These are phyloP conservation scores for Protobothrops flavoviridis DNA, from an alignment of 2,113 vertebrate species.

Conservation along the genomic window DNA sequence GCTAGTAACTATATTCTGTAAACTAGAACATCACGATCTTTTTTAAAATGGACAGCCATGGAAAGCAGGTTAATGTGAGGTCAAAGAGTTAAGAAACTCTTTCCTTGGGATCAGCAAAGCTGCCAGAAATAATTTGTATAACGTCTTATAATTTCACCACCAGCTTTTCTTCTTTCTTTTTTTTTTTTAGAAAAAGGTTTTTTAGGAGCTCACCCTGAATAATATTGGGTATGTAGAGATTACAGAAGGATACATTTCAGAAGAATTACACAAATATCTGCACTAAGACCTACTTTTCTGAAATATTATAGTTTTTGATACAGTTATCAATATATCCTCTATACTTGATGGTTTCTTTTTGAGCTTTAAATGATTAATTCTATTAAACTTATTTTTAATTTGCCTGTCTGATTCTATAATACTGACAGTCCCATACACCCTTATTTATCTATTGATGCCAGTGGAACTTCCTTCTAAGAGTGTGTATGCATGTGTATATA, in stretches of 20 bases:
- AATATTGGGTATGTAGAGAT: background rate
- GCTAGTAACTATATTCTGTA: slow-evolving; percentile 23
- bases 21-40: slow-evolving; percentile 22
- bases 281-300: accelerated
- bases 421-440: background rate
- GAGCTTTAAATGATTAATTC: accelerated
- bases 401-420: background rate
- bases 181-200: background rate
- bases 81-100: slow-evolving; percentile 33
- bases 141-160: slow-evolving; percentile 34
- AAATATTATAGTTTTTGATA: background rate
- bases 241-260: background rate
- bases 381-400: background rate
- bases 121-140: slow-evolving; percentile 40
- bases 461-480: background rate
- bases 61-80: slow-evolving; percentile 41
- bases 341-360: background rate
- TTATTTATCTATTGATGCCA: background rate
- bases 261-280: background rate
- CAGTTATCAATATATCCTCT: background rate
- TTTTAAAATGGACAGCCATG: slow-evolving; percentile 36
- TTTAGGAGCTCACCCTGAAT: background rate
- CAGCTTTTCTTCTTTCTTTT: background rate
- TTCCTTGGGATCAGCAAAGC: slow-evolving; percentile 40
- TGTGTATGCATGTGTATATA: background rate